phyloP scores from a whole-genome alignment of 2,797 vertebrate species.

The Morelia viridis region DNA sequence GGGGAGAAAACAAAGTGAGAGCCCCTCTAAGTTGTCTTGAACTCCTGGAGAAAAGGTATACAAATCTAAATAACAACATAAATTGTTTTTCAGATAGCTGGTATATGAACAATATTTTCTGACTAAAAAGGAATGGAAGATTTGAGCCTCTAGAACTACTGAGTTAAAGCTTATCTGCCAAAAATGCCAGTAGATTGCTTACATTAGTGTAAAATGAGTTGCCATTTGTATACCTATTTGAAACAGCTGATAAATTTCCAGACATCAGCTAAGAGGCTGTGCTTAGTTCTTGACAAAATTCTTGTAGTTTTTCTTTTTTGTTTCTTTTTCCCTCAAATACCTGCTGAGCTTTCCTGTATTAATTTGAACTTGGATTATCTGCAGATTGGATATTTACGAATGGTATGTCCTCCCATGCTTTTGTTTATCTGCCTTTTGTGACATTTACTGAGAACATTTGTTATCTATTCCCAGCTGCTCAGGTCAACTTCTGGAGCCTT shows the following conservation, averaged over 20 bases:
- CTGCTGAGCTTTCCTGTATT: not conserved
- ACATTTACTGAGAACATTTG: not conserved
- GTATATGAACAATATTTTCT: not conserved
- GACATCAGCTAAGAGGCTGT: not conserved
- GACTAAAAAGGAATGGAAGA: not conserved
- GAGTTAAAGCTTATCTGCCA: not conserved
- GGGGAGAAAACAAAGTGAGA: not conserved
- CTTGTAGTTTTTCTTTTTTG: not conserved
- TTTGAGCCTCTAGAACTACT: not conserved
- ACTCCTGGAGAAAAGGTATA: not conserved
- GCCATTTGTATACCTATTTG: not conserved
- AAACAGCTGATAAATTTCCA: not conserved
- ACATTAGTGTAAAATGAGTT: not conserved
- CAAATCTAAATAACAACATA: not conserved
- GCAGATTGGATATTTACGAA: not conserved
- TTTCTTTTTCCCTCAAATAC: not conserved
- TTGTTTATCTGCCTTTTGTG: not conserved
- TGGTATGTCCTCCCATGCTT: not conserved
- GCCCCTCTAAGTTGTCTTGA: not conserved
- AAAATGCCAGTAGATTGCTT: not conserved
- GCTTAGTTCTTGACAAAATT: not conserved
- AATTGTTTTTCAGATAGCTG: not conserved
- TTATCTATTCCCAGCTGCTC: no score
- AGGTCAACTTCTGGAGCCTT: not conserved
- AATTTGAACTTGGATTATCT: not conserved